These are phyloP conservation scores for Cephalopachus bancanus DNA, from an alignment of 2,797 vertebrate species.

Conservation along the genomic window DNA sequence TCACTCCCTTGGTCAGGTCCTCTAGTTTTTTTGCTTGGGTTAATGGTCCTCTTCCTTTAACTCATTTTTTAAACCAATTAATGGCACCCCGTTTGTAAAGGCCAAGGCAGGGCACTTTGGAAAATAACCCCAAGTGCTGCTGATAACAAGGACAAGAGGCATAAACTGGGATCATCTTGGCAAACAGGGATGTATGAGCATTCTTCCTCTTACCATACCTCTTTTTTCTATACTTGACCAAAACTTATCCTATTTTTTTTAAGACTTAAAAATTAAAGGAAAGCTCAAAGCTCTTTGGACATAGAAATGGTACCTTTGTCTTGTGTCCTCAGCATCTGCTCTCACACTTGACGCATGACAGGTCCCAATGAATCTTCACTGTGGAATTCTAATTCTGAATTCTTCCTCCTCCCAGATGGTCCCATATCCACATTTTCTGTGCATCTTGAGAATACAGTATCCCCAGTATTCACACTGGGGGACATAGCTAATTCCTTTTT, in stretches of 20 bases:
- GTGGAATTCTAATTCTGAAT: not conserved
- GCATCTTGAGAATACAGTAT: not conserved
- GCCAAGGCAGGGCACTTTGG: not conserved
- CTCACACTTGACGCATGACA: not conserved
- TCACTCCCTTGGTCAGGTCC: not conserved
- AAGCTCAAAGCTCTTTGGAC: not conserved
- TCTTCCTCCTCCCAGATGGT: not conserved
- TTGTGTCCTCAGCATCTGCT: not conserved
- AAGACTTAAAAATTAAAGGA: not conserved
- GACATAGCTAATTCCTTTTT: not conserved
- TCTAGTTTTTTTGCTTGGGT: not conserved
- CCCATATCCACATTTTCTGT: not conserved
- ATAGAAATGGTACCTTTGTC: not conserved
- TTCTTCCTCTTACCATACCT: not conserved
- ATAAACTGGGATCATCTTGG: not conserved
- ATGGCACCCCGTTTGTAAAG: not conserved
- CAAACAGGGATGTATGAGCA: not conserved
- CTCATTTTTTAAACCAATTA: not conserved
- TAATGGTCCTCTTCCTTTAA: not conserved
- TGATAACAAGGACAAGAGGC: not conserved
- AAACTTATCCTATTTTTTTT: not conserved
- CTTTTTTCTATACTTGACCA: not conserved
- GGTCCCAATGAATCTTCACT: not conserved
- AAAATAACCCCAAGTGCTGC: not conserved
- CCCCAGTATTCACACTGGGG: not conserved